Evolutionary conservation across 2,888 invertebrate genomes (phyloP), one percentile per base, ranked within the genome.

Genomic region (Melikaiella ostensackeni): DNA sequence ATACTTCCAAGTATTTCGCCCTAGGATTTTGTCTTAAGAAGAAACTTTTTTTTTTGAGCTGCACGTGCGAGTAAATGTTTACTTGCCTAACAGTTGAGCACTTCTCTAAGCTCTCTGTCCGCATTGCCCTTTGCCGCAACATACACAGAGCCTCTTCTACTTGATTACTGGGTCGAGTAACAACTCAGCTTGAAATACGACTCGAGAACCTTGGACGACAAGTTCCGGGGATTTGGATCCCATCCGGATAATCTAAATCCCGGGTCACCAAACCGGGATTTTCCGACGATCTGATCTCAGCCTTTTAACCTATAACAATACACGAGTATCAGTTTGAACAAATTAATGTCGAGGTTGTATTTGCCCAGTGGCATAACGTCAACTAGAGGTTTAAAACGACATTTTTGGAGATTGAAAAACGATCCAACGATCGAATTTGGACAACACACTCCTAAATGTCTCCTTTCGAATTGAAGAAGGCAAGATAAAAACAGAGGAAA

Each of bases 151-250:
- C 24, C 33, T 46, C 77, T 78, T 77, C 64, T 42, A 79, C 77
- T 79, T 75, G 77, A 73, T 21, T 61, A 30, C 42, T 19, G 59
- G 76, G 35, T 73, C 62, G 30, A 61, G 57, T 63, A 64, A 78
- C 76, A 62, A 78, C 77, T 77, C 64, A 42, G 79, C 77, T 79
- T 74, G 77, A 73, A 70, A 76, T 79, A 79, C 77, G 76, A 75
- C 78, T 80, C 79, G 77, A 78, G 78, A 76, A 77, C 75, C 79
- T 80, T 85, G 83, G 83, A 83, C 81, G 82, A 81, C 27, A 59
- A 59, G 59, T 27, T 59, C 27, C 35, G 24, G 8, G 24, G 13
- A 64, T 38, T 35, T 8, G 35, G 42, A 42, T 64, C 64, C 64
- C 19, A 35, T 33, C 42, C 30, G 64, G 64, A 64, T 64, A 64